Evolutionary conservation across 2,797 vertebrate genomes (phyloP).

Genomic region (Tapirus indicus): DNA sequence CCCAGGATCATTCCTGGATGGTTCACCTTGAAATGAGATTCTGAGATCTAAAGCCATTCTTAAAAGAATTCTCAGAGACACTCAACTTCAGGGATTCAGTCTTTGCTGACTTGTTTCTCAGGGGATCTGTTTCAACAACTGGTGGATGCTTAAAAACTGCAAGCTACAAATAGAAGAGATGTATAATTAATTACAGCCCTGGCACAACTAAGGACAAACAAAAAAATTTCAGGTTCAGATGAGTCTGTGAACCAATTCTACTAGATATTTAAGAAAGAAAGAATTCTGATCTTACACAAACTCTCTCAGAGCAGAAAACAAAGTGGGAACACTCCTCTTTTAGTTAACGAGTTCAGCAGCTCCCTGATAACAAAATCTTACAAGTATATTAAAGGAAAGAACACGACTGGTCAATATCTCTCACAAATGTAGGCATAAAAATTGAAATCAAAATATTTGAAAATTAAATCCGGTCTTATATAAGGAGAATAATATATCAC

Average conservation of each 20-base stretch:
- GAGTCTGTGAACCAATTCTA: neutral
- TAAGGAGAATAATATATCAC: neutral
- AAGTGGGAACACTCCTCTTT: neutral
- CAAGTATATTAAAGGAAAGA: neutral
- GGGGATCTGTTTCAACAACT: neutral
- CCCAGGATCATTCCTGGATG: neutral
- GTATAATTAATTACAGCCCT: neutral
- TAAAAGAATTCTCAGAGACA: neutral
- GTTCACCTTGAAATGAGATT: neutral
- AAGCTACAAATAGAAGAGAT: conserved; percentile 11
- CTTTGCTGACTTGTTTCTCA: neutral
- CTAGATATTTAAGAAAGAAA: neutral
- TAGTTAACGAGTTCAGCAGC: neutral
- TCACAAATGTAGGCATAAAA: neutral
- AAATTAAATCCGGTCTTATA: neutral
- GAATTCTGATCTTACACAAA: neutral
- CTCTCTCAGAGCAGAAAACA: neutral
- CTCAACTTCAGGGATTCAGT: neutral
- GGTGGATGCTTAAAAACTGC: neutral
- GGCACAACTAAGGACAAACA: neutral
- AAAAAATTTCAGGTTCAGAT: neutral
- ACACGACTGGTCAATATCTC: neutral
- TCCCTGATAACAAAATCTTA: neutral
- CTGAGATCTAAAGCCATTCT: conserved; percentile 42
- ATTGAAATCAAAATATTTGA: neutral